phyloP scores from a whole-genome alignment of 2,888 invertebrate genomes.

The Stenodema calcarata region DNA sequence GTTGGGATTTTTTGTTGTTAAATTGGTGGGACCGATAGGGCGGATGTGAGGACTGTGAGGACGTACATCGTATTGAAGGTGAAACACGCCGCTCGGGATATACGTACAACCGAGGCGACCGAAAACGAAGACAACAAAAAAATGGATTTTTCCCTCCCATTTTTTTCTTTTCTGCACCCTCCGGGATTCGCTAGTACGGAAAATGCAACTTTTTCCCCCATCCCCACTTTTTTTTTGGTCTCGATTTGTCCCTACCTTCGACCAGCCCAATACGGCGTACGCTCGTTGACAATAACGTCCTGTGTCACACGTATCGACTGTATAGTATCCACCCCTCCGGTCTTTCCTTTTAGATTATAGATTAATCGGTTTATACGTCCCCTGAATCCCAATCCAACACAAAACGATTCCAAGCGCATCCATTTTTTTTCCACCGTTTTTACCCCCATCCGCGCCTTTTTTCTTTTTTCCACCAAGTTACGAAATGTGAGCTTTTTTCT shows the following conservation, averaged over 20 bases:
- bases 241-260: not conserved
- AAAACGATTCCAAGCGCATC: constrained; percentile 44
- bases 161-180: not conserved
- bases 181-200: not conserved
- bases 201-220: constrained; percentile 11
- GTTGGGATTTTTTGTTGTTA: not conserved
- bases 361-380: constrained; percentile 42
- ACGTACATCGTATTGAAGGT: constrained; percentile 8
- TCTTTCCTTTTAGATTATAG: constrained; percentile 39
- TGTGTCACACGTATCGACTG: constrained; percentile 25
- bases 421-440: not conserved
- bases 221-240: not conserved
- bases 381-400: constrained; percentile 38
- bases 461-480: constrained; percentile 14
- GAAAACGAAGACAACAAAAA: not conserved
- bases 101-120: not conserved
- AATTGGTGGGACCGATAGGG: not conserved
- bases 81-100: not conserved
- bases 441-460: not conserved
- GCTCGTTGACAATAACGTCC: constrained; percentile 19
- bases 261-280: not conserved
- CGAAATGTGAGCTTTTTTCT: constrained; percentile 12
- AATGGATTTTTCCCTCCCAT: not conserved
- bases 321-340: not conserved
- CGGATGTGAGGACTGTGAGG: not conserved